Conservation (phyloP, 2,888 invertebrate genomes). For the Lepidocyrtinus sp. region DNA sequence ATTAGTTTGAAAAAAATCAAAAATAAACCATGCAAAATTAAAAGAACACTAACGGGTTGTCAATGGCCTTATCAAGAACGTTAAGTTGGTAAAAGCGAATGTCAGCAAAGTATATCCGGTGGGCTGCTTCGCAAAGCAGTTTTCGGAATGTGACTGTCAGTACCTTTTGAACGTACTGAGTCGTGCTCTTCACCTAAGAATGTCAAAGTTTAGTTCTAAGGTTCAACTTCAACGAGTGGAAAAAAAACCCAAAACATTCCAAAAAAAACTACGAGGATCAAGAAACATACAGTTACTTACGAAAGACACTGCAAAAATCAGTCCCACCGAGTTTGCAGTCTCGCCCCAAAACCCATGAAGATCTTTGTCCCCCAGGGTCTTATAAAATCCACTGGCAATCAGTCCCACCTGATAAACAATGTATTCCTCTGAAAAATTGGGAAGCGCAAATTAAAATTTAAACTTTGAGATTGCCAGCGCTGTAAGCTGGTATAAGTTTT, state of each 20-base stretch:
- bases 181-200: constrained; percentile 73
- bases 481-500: neutral
- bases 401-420: constrained; percentile 76
- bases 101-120: constrained; percentile 74
- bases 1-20: constrained; percentile 8
- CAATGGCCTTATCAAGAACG: constrained; percentile 66
- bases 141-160: constrained; percentile 75
- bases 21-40: neutral
- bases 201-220: constrained; percentile 21
- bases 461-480: neutral
- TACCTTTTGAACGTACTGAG: constrained; percentile 73
- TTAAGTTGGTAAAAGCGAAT: constrained; percentile 70
- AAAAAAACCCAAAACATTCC: neutral
- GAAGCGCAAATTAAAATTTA: neutral
- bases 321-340: constrained; percentile 66
- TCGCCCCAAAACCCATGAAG: constrained; percentile 72
- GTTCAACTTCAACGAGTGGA: neutral
- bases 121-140: constrained; percentile 73
- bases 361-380: constrained; percentile 74
- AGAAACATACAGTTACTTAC: constrained; percentile 71
- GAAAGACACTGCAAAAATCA: constrained; percentile 72
- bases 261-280: neutral
- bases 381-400: constrained; percentile 75
- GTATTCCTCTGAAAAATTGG: constrained; percentile 73
- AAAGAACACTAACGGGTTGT: constrained; percentile 65